Evolutionary conservation across 2,113 vertebrate genomes (phyloP).

Genomic region (Daubentonia madagascariensis): DNA sequence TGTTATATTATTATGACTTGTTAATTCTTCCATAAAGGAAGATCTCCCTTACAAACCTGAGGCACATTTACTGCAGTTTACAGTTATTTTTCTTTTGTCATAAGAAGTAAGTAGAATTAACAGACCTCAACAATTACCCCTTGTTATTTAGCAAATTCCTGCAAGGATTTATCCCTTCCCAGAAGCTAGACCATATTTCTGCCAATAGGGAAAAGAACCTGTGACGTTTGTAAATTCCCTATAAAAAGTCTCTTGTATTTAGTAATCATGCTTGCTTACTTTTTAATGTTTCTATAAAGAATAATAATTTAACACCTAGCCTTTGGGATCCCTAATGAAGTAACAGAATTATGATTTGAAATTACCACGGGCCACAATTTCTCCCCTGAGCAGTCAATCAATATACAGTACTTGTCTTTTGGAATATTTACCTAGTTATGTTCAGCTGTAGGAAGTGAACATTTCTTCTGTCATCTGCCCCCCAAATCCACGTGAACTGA

Average conservation of each 20-base stretch:
- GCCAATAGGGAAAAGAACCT: slow-evolving; percentile 15
- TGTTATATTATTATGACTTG: neutral
- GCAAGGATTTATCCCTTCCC: neutral
- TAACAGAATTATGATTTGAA: neutral
- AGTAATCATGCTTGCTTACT: slow-evolving; percentile 36
- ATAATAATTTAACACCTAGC: slow-evolving; percentile 10
- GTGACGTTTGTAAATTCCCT: neutral
- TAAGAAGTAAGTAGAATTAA: slow-evolving; percentile 12
- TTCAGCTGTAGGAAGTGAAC: neutral
- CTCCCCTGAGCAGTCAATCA: neutral
- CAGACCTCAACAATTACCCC: neutral
- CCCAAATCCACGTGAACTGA: neutral
- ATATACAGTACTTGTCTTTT: neutral
- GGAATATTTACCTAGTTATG: neutral
- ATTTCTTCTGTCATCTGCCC: neutral
- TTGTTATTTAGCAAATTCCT: slow-evolving; percentile 33
- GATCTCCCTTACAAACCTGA: slow-evolving; percentile 9
- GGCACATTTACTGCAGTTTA: neutral
- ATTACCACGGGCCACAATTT: neutral
- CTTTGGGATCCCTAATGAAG: neutral
- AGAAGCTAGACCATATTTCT: neutral
- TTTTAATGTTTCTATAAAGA: slow-evolving; percentile 32
- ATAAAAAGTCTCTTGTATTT: slow-evolving; percentile 37
- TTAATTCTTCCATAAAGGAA: slow-evolving; percentile 38
- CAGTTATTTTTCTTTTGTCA: slow-evolving; percentile 9